Evolutionary conservation across 2,888 invertebrate species (phyloP).

Genomic region (Chrysomela aeneicollis): DNA sequence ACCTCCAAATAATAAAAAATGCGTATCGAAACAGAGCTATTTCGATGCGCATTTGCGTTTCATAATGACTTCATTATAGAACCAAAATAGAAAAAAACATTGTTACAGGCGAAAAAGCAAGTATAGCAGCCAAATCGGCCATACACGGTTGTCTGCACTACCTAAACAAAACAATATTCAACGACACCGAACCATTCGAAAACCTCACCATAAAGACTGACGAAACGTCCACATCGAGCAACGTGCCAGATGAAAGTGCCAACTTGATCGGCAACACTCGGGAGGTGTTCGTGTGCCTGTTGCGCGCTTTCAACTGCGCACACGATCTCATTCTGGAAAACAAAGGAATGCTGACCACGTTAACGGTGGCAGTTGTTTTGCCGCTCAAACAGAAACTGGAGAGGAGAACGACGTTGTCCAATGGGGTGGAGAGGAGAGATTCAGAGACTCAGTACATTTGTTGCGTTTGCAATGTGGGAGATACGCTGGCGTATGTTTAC

Average conservation of each 20-base stretch:
- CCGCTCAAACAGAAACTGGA: slow-evolving; percentile 62
- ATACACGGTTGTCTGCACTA: slow-evolving; percentile 86
- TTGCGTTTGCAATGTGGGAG: slow-evolving; percentile 89
- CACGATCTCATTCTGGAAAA: slow-evolving; percentile 85
- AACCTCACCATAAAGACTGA: slow-evolving; percentile 53
- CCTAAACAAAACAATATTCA: slow-evolving; percentile 75
- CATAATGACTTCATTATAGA: too few species aligned
- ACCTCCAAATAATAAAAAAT: too few species aligned
- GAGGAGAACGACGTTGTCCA: slow-evolving; percentile 21
- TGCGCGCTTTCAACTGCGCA: slow-evolving; percentile 84
- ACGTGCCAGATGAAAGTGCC: slow-evolving; percentile 36
- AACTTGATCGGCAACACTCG: slow-evolving; percentile 64
- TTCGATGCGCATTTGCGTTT: too few species aligned
- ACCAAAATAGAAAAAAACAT: too few species aligned
- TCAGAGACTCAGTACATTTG: slow-evolving; percentile 69
- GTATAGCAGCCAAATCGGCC: slow-evolving; percentile 84
- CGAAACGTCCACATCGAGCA: slow-evolving; percentile 37
- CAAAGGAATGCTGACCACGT: slow-evolving; percentile 82
- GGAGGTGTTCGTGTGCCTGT: slow-evolving; percentile 79
- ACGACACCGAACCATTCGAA: slow-evolving; percentile 59
- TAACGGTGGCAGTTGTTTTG: slow-evolving; percentile 81
- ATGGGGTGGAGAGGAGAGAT: slow-evolving; percentile 34
- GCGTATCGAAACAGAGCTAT: too few species aligned
- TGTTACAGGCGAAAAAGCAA: slow-evolving; percentile 76
- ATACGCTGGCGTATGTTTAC: slow-evolving; percentile 88